Conservation (phyloP, 2,113 vertebrate species). For the Urocynchramus pylzowi region DNA sequence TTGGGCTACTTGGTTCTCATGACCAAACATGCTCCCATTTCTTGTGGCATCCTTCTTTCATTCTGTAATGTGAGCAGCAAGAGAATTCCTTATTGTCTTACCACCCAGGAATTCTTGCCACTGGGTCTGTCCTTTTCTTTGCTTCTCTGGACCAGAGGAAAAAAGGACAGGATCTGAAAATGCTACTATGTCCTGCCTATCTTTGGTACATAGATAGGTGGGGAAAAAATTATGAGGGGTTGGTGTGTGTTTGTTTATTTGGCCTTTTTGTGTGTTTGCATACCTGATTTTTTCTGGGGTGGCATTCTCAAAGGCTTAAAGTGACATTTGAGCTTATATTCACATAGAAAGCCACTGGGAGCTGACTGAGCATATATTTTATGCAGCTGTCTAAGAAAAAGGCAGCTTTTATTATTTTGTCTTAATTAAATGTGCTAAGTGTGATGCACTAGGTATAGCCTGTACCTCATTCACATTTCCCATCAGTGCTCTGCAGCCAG, state of each 20-base stretch:
- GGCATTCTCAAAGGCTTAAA: not conserved
- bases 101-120: not conserved
- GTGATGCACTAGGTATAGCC: not conserved
- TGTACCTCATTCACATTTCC: not conserved
- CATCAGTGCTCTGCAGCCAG: not conserved
- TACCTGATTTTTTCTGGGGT: not conserved
- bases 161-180: not conserved
- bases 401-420: not conserved
- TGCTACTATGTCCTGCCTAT: not conserved
- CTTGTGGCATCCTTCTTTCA: not conserved
- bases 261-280: not conserved
- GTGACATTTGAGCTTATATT: not conserved
- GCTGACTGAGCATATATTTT: not conserved
- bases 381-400: not conserved
- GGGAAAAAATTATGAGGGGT: rapidly evolving
- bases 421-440: not conserved
- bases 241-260: not conserved
- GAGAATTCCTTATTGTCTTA: not conserved
- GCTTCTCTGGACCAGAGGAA: not conserved
- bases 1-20: rapidly evolving
- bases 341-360: not conserved
- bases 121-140: not conserved
- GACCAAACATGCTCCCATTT: rapidly evolving
- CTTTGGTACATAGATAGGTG: not conserved
- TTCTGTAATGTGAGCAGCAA: not conserved